Evolutionary conservation across 2,888 invertebrate genomes (phyloP), one percentile per base, ranked within the genome.

Genomic region (Ectobius pallidus): DNA sequence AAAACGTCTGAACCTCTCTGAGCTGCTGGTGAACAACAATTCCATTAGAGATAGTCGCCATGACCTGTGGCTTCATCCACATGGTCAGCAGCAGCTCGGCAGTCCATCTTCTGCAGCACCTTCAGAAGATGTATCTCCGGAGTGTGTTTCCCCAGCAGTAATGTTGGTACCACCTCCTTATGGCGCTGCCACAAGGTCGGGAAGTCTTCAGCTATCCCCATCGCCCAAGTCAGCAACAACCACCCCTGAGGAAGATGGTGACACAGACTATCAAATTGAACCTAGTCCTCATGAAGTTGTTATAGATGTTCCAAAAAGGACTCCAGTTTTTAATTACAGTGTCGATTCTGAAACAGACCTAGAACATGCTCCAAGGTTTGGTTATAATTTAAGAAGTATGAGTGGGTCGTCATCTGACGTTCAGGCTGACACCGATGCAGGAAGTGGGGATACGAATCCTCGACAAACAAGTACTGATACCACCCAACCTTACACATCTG

Each of bases 151-250:
- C 9, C 78, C 79, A 3, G 77, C 78, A n/a, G 78, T 78, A 18
- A 77, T 77, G 30, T 75, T 80, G 30, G 77, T 79, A 18, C 80
- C 80, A 16, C 80, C 80, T 4, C 78, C 78, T 3, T 79, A 79
- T 62, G 49, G 69, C 20, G 74, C 70, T 9, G 72, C 74, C 16
- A 62, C 72, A 20, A 6, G 25, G 22, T 25, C 67, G 18, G 18
- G 22, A 7, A 25, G 39, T 20, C 25, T 49, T 11, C 68, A 49
- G 68, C 22, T 20, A 18, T 22, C 67, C 16, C 20, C 42, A n/a
- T 44, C 58, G 1, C 27, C 61, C 14, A 44, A 25, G 20, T 32
- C 46, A 22, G 4, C 70, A 1, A 42, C 14, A 32, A 42, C 16
- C 2, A 34, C 39, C 32, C 22, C 39, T 32, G 25, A 52, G 32